These are phyloP conservation scores for Petrocephalus microphthalmus DNA, from an alignment of 2,113 vertebrate genomes.

Conservation along the genomic window DNA sequence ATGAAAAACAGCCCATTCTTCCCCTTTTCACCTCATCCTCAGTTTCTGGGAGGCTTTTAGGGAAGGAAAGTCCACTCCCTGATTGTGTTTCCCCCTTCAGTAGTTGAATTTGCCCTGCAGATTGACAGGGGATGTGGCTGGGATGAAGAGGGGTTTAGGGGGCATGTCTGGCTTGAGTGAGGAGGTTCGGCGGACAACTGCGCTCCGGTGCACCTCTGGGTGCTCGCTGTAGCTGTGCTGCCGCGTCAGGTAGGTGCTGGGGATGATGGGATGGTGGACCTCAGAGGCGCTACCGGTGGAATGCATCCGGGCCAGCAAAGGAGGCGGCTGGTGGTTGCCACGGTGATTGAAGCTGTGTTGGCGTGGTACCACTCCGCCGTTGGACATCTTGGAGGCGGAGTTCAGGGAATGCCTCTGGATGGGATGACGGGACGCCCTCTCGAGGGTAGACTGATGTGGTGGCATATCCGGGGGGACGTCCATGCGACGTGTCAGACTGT, in stretches of 20 bases:
- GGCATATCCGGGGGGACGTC: slow-evolving; percentile 74
- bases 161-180: slow-evolving; percentile 70
- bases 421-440: slow-evolving; percentile 57
- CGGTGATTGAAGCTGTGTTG: slow-evolving; percentile 70
- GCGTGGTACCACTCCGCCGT: slow-evolving; percentile 59
- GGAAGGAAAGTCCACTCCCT: slow-evolving; percentile 34
- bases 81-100: slow-evolving; percentile 43
- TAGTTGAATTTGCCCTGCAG: slow-evolving; percentile 70
- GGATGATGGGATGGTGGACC: slow-evolving; percentile 62
- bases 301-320: slow-evolving; percentile 69
- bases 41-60: slow-evolving; percentile 29
- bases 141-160: slow-evolving; percentile 68
- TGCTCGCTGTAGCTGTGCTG: slow-evolving; percentile 72
- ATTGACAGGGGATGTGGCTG: slow-evolving; percentile 68
- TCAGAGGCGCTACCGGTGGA: slow-evolving; percentile 67
- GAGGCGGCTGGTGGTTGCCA: slow-evolving; percentile 59
- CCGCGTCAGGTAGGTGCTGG: slow-evolving; percentile 61
- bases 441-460: slow-evolving; percentile 57
- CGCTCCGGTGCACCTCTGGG: slow-evolving; percentile 58
- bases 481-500: slow-evolving; percentile 73
- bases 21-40: slow-evolving; percentile 34
- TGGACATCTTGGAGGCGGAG: slow-evolving; percentile 59
- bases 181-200: slow-evolving; percentile 61
- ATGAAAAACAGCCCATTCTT: slow-evolving; percentile 42
- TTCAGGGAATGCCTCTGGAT: slow-evolving; percentile 68